Base-by-base conservation (phyloP, 2,888 invertebrate genomes). In the Nebria brevicollis region DNA sequence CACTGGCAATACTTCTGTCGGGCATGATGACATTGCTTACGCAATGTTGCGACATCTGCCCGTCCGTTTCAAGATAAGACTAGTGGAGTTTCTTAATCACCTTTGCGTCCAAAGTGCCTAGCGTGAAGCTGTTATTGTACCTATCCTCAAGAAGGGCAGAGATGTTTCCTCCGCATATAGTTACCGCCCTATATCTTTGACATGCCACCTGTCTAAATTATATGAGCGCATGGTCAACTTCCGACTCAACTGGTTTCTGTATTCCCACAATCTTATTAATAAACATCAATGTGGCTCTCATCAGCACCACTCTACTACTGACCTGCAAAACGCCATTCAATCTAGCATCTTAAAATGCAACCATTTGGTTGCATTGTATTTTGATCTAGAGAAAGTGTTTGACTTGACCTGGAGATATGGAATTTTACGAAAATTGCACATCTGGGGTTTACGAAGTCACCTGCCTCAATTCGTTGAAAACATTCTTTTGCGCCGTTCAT, bases 141-240 rank as follows among this genome's bases (percentile, higher is more conserved):
- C 75, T 1, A 20, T 75, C 7, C 75, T 54, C 20, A 20, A 20
- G 20, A 20, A 20, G 20, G 20, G 20, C 20, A 20, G 1, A 20
- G 20, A 20, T 20, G 20, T 20, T 20, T 20, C 20, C 20, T 20
- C 20, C 20, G 20, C 20, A 20, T 20, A 0, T 20, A 20, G 20
- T 20, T 20, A 20, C 20, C 20, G 20, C 20, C 20, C 20, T 20
- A 20, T 20, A 20, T 20, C 20, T 20, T 20, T 20, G 20, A 20
- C 20, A 20, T 20, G 20, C 1, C 20, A 20, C 1, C 20, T 20
- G 20, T 20, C 72, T 10, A 78, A 78, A 13, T 8, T 75, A 13
- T 64, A 76, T 13, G 77, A 82, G 20, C 72, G 41, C 11, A 78
- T 82, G 43, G 15, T 82, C 13, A 75, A 66, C 20, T 10, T 42